Conservation (phyloP, 1,140 invertebrate species). For the Drosophila cardini region DNA sequence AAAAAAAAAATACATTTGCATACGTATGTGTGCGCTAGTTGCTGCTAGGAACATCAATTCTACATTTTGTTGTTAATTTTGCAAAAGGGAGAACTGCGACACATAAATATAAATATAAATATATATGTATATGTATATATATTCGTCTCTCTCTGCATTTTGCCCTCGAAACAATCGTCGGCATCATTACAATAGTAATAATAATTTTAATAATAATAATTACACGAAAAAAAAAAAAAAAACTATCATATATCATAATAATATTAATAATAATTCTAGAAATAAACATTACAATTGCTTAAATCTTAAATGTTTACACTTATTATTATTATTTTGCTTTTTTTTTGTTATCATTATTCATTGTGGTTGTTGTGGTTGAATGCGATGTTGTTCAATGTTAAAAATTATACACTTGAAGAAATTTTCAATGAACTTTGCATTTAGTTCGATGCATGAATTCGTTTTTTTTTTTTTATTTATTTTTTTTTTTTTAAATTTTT, state of each 20-base stretch:
- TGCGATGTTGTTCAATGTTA: constrained; percentile 54
- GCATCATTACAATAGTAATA: constrained; percentile 47
- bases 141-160: constrained; percentile 2
- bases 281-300: constrained; percentile 45
- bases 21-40: constrained; percentile 41
- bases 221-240: constrained; percentile 36
- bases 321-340: constrained; percentile 18
- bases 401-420: constrained; percentile 68
- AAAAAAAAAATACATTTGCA: constrained; percentile 51
- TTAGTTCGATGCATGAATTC: constrained; percentile 33
- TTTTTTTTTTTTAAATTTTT: too few species aligned
- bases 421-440: constrained; percentile 65
- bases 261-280: constrained; percentile 42
- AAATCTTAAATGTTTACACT: constrained; percentile 39
- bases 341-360: constrained; percentile 1
- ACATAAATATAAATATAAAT: constrained; percentile 9
- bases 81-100: constrained; percentile 16
- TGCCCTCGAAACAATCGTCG: constrained; percentile 19
- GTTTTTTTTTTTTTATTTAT: neutral
- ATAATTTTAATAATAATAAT: constrained; percentile 23
- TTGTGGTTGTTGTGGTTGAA: constrained; percentile 15
- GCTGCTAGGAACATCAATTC: constrained; percentile 73
- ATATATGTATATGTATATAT: neutral
- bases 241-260: constrained; percentile 32
- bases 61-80: constrained; percentile 27